These are phyloP conservation scores for Lydus trimaculatus DNA, from an alignment of 2,888 invertebrate genomes.

Conservation along the genomic window DNA sequence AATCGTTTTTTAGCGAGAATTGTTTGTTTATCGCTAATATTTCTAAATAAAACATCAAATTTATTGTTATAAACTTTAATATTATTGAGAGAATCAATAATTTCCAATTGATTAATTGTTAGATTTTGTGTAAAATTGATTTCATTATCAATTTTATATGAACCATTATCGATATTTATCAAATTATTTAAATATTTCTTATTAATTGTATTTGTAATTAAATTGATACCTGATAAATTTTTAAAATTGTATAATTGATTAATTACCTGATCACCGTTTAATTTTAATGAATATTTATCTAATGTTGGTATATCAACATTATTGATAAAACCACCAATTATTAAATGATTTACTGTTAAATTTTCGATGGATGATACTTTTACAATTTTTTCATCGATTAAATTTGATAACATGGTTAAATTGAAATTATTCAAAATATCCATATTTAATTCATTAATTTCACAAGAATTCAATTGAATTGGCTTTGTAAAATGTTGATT, in stretches of 20 bases:
- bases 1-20: conserved; percentile 61
- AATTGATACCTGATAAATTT: conserved; percentile 50
- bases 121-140: conserved; percentile 59
- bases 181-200: conserved; percentile 51
- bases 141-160: conserved; percentile 59
- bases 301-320: conserved; percentile 59
- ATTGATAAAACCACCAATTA: conserved; percentile 63
- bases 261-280: conserved; percentile 62
- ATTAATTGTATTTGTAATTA: conserved; percentile 41
- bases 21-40: conserved; percentile 57
- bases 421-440: conserved; percentile 46
- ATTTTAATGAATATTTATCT: conserved; percentile 61
- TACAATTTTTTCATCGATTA: conserved; percentile 2
- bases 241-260: conserved; percentile 53
- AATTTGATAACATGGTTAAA: conserved; percentile 18
- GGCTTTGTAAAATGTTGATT: conserved; percentile 55
- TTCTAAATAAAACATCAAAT: conserved; percentile 60
- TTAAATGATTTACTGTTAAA: conserved; percentile 58
- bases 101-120: conserved; percentile 55
- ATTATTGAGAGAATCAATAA: conserved; percentile 61
- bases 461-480: conserved; percentile 41
- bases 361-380: conserved; percentile 23
- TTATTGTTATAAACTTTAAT: conserved; percentile 58
- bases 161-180: conserved; percentile 56
- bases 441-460: conserved; percentile 42